Evolutionary conservation across 2,888 invertebrate genomes (phyloP).

Genomic region (Eudemis profundana): DNA sequence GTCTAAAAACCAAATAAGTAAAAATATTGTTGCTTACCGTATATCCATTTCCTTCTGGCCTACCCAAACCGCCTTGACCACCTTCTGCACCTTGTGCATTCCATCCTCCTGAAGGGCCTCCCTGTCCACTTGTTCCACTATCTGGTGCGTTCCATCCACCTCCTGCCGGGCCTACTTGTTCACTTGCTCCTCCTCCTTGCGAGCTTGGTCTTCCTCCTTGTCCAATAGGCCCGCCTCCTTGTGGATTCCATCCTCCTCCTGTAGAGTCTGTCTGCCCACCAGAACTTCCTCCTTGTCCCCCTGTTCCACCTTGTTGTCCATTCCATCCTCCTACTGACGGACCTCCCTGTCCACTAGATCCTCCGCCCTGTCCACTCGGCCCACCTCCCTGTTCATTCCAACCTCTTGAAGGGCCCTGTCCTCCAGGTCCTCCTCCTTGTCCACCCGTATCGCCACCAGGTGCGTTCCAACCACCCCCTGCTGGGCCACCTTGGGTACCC

Average conservation of each 20-base stretch:
- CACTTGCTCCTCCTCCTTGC: conserved; percentile 22
- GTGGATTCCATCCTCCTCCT: background rate
- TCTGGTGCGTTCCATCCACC: background rate
- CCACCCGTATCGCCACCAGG: conserved; percentile 39
- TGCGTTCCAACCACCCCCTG: conserved; percentile 22
- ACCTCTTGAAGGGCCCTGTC: conserved; percentile 12
- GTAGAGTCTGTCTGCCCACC: background rate
- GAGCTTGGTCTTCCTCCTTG: conserved; percentile 24
- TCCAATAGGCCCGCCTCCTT: conserved; percentile 40
- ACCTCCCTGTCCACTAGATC: background rate
- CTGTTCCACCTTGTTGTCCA: conserved; percentile 10
- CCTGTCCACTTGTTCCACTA: conserved; percentile 31
- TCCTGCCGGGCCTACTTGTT: conserved; percentile 10
- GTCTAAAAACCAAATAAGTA: too few relatives aligned
- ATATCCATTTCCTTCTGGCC: conserved; percentile 17
- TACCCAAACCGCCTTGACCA: conserved; percentile 23
- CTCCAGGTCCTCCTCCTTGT: conserved; percentile 29
- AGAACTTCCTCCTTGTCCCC: background rate
- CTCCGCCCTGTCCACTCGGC: conserved; percentile 3
- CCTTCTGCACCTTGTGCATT: conserved; percentile 28
- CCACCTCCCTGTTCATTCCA: conserved; percentile 20
- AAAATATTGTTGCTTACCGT: conserved; percentile 10
- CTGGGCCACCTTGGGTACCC: conserved; percentile 23
- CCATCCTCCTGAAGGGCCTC: conserved; percentile 27
- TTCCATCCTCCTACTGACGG: conserved; percentile 1